Base-by-base conservation (phyloP, 2,888 invertebrate genomes). In the Petrolisthes manimaculis region DNA sequence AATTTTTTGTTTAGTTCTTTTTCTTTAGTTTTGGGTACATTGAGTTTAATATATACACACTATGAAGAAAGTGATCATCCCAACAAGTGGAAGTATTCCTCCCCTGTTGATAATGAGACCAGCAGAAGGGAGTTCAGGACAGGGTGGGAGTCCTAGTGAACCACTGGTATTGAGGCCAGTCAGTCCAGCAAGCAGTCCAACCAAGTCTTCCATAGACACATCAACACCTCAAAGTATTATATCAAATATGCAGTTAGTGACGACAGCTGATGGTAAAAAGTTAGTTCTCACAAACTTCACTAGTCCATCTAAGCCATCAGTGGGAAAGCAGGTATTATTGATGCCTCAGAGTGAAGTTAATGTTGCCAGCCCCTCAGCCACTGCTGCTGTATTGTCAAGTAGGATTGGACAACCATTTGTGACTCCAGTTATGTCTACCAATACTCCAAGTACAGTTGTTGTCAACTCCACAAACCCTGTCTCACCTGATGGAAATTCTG, bases 251-350 rank as follows among this genome's bases (percentile, higher is more conserved):
- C 79, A 67, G 18, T 74, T 88, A 0, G 84, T 89, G 21, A 82
- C 85, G 24, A 89, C 89, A 55, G 37, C 89, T 9, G 77, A 67
- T n/a, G 89, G 89, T n/a, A 89, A 86, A 18, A 89, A 89, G 55
- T 37, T 89, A 4, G 54, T 89, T 6, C 69, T 89, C 5, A 86
- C 89, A 4, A 88, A 82, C 82, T 80, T 88, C 0, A 84, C 84
- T 4, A 69, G 71, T 51, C 69, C 69, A 8, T 53, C 88, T 9
- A 88, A 81, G 55, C 8, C 84, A 56, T 69, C 54, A 14, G 14
- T 24, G 4, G 24, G 8, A 8, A 61, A 61, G 37, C 67, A 18
- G 21, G 61, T 84, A 14, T 37, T 77, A n/a, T 21, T 61, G n/a
- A 24, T 77, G 77, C 56, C 84, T 14, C 54, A 77, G 77, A n/a